Evolutionary conservation across 1,140 invertebrate genomes (phyloP).

Genomic region (Nautilus pompilius): DNA sequence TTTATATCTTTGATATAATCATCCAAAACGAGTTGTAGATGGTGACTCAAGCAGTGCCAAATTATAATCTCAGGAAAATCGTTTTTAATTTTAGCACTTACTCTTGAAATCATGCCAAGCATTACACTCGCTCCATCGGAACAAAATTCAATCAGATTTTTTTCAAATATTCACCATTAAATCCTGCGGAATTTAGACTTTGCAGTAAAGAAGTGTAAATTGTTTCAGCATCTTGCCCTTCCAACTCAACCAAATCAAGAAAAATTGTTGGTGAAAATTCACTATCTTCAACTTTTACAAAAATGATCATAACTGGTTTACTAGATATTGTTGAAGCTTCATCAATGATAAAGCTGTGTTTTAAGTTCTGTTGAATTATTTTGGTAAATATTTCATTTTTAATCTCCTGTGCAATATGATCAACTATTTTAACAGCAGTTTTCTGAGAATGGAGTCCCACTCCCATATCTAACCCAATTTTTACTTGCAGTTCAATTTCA

Average conservation of each 20-base stretch:
- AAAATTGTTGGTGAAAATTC: not conserved
- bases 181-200: not conserved
- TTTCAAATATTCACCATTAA: not conserved
- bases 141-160: not conserved
- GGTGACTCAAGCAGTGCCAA: not conserved
- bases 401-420: not conserved
- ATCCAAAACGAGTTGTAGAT: not conserved
- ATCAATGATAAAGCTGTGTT: not conserved
- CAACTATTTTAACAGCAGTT: not conserved
- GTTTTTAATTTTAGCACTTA: not conserved
- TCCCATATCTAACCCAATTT: not conserved
- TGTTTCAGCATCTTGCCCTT: not conserved
- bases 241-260: not conserved
- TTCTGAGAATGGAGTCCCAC: not conserved
- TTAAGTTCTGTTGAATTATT: not conserved
- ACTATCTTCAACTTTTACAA: not conserved
- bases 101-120: not conserved
- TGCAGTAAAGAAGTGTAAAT: not conserved
- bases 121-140: not conserved
- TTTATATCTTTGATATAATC: not conserved
- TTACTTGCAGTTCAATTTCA: not conserved
- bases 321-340: not conserved
- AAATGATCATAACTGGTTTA: not conserved
- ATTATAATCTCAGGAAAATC: not conserved
- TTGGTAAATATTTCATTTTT: not conserved